These are phyloP conservation scores for Automeris io DNA, from an alignment of 2,888 invertebrate species.

Conservation along the genomic window DNA sequence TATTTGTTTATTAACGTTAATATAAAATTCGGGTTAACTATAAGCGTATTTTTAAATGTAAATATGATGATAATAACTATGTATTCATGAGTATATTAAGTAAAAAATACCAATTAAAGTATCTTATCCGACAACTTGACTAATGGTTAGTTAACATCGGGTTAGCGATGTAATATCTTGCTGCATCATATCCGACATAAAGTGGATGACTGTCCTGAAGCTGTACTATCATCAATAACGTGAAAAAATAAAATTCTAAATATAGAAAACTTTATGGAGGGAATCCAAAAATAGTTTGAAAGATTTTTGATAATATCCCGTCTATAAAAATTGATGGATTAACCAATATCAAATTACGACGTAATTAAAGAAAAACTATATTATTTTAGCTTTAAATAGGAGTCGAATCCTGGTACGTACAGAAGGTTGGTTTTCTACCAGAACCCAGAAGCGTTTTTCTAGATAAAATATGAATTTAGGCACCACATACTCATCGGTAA, in stretches of 20 bases:
- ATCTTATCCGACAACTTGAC: slow-evolving; percentile 24
- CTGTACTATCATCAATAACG: slow-evolving; percentile 5
- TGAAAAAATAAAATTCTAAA: slow-evolving; percentile 11
- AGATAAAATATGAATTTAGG: no score
- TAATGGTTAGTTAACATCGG: slow-evolving; percentile 29
- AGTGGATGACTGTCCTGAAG: slow-evolving; percentile 48
- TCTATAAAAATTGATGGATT: not conserved
- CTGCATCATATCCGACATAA: slow-evolving; percentile 61
- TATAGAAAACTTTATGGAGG: slow-evolving; percentile 13
- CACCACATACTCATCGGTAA: no score
- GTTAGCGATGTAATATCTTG: slow-evolving; percentile 23
- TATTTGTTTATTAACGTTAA: no score
- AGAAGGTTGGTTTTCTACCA: no score
- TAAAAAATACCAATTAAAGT: slow-evolving; percentile 9
- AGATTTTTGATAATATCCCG: not conserved
- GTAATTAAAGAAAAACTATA: no score
- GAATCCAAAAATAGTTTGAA: not conserved
- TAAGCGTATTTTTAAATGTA: no score
- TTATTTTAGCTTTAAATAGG: no score
- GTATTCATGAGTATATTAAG: slow-evolving; percentile 21
- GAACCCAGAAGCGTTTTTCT: no score
- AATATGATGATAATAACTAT: no score
- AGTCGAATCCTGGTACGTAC: no score
- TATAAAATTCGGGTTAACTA: no score
- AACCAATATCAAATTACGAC: not conserved